A percentile compares a stretch with the other conserved stretches of the same genome.
phyloP scores from a whole-genome alignment of 2,797 vertebrate genomes.

The Oreortyx pictus region DNA sequence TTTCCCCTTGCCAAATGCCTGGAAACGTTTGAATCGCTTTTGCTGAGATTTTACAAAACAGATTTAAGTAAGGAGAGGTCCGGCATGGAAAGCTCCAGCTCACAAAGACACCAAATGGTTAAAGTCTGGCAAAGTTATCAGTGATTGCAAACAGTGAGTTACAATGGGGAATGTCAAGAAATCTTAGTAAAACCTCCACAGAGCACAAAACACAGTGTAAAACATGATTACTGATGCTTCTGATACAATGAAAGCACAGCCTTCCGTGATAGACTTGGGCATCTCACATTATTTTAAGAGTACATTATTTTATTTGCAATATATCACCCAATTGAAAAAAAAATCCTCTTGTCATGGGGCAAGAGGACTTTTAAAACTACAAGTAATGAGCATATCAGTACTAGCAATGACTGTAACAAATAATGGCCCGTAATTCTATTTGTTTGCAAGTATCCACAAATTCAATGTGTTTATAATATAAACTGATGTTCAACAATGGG shows the following conservation, averaged over 20 bases:
- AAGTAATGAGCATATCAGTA: conserved; percentile 5
- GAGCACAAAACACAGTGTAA: not conserved
- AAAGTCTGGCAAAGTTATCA: not conserved
- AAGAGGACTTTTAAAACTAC: conserved; percentile 28
- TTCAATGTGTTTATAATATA: not conserved
- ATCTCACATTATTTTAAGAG: conserved; percentile 20
- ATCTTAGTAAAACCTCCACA: conserved; percentile 6
- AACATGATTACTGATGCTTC: not conserved
- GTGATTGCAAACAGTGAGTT: not conserved
- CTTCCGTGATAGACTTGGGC: not conserved
- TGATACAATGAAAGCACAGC: not conserved
- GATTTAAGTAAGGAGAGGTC: conserved; percentile 3
- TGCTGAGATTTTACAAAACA: conserved; percentile 23
- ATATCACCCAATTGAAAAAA: conserved; percentile 20
- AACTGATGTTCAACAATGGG: conserved; percentile 29
- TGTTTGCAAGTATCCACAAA: not conserved
- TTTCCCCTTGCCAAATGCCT: not conserved
- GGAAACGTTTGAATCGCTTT: not conserved
- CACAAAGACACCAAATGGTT: not conserved
- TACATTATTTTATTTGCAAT: conserved; percentile 43
- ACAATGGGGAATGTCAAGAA: not conserved
- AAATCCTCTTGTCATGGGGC: not conserved
- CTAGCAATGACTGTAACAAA: not conserved
- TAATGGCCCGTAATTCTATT: conserved; percentile 2
- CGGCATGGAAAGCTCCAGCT: not conserved